Evolutionary conservation across 2,888 invertebrate genomes (phyloP), one percentile per base, ranked within the genome.

Genomic region (Caenorhabditis auriculariae): DNA sequence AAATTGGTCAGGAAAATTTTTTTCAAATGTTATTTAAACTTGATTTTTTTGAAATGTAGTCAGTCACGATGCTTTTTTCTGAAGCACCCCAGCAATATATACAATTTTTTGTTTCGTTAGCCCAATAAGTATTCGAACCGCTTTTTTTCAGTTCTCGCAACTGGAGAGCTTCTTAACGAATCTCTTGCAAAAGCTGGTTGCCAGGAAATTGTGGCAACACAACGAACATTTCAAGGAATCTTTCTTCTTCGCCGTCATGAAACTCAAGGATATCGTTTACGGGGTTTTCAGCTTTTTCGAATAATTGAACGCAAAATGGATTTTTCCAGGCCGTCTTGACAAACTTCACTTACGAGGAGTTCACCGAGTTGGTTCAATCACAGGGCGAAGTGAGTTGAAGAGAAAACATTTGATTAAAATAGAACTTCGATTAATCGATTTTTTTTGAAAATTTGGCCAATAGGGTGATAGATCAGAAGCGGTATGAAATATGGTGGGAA

Each of bases 111-210:
- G n/a, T n/a, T n/a, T n/a, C n/a, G n/a, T n/a, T n/a, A n/a, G n/a
- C n/a, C n/a, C n/a, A n/a, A n/a, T n/a, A n/a, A n/a, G n/a, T n/a
- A n/a, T n/a, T n/a, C n/a, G n/a, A n/a, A n/a, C n/a, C n/a, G n/a
- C n/a, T n/a, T n/a, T 27, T 45, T 69, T 69, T 28, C 52, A 72
- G 69, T 66, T 56, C 41, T 51, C 64, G 21, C 55, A 66, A 0
- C 66, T 78, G 24, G 75, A 75, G 29, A 67, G 69, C 3, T 77
- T 77, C 52, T 61, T 79, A 4, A 57, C 73, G n/a, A 79, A 75
- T 39, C 60, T 78, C 9, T 57, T 79, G 24, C 50, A 54, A 29
- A 78, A 76, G 56, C 58, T 75, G 19, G 56, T 69, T n/a, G 55
- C 58, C 19, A 50, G 58, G 47, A 56, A 67, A 45, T 52, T 65